These are phyloP conservation scores for Epirrhoe tristata DNA, from an alignment of 2,888 invertebrate genomes.

Conservation along the genomic window DNA sequence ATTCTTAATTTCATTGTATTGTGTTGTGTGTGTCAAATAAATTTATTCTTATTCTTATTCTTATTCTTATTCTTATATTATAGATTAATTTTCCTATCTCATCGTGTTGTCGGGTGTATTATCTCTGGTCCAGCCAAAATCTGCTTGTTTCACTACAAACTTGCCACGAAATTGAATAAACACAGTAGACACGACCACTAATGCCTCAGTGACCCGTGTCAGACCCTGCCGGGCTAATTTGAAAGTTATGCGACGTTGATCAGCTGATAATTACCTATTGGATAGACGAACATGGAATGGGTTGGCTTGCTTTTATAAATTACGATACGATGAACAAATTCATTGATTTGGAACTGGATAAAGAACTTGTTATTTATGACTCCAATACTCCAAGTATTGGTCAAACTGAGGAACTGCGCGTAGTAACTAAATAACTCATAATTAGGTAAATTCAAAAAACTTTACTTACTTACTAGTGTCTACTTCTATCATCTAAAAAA, in stretches of 20 bases:
- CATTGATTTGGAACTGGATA: no score
- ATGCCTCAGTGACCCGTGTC: conserved; percentile 31
- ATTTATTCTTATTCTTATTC: no score
- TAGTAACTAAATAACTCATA: no score
- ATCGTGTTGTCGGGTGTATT: not conserved
- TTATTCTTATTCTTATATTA: no score
- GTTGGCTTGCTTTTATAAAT: conserved; percentile 1
- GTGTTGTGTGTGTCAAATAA: no score
- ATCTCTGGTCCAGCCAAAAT: conserved; percentile 7
- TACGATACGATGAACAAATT: no score
- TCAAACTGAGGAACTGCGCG: no score
- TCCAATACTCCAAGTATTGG: no score
- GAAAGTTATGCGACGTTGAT: conserved; percentile 35
- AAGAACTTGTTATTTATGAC: no score
- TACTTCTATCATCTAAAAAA: conserved; percentile 13
- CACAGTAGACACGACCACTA: conserved; percentile 29
- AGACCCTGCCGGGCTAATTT: conserved; percentile 34
- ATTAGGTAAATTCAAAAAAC: no score
- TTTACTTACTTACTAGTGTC: no score
- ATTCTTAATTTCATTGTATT: no score
- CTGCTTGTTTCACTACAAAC: conserved; percentile 26
- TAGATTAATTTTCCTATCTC: not conserved
- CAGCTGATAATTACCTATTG: conserved; percentile 36
- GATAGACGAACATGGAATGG: conserved; percentile 29
- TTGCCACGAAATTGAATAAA: conserved; percentile 35